Base-by-base conservation (phyloP, 2,113 vertebrate species). In the Daboia siamensis region DNA sequence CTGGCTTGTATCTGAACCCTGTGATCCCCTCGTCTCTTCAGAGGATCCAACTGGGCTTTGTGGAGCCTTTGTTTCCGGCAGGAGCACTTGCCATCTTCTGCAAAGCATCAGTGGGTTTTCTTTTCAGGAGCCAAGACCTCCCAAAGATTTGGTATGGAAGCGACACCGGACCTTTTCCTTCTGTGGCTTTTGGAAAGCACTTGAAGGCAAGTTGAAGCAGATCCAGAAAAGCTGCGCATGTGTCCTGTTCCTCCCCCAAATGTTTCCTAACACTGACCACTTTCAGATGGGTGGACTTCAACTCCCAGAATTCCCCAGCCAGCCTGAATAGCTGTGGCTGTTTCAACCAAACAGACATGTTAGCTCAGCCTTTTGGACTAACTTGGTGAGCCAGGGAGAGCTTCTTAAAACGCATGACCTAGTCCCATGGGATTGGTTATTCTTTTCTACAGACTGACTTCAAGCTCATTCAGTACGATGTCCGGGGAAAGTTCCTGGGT, bases 401-500 rank as follows among this genome's bases (percentile, higher is more conserved):
- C 26, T 48, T 20, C 8, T n/a, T 51, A 33, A 86, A 46, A 46
- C 7, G 2, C 29, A 5, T 44, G n/a, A 17, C 20, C 3, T 39
- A 17, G 1, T 11, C 15, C 64, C 1, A 1, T 13, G 80, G 52
- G 46, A 33, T 17, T 46, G 12, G 87, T 89, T 88, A 89, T 1
- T 24, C 15, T 90, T 48, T 51, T 57, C 13, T 84, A 46, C 92
- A 96, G 96, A 94, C 96, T 12, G 29, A 90, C 80, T 91, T 96
- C 11, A 93, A 94, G 21, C 46, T 96, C 88, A 93, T 90, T 11
- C 95, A 93, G 33, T 96, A 94, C 54, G 94, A 96, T 29, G 92
- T 89, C 39, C 87, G 74, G 44, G 96, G 95, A 5, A 86, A 91
- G 8, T 96, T 96, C 69, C 88, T 96, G 11, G 96, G 95, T 51